Conservation (phyloP, 2,797 vertebrate genomes). For the Clarias laeviceps region DNA sequence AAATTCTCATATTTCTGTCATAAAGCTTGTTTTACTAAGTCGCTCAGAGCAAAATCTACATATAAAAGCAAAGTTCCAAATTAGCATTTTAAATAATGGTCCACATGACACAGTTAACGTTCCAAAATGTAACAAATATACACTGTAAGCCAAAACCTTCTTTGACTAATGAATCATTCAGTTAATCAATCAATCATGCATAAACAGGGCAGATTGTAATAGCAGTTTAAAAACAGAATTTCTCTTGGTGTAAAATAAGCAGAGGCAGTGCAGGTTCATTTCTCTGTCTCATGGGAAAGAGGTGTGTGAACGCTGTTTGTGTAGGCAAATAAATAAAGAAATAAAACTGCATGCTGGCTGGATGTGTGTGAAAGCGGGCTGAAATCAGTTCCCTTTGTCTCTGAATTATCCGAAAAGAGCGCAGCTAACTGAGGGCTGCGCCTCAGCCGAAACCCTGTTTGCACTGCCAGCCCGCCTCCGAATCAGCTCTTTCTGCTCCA, state of each 20-base stretch:
- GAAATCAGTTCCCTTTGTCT: conserved; percentile 64
- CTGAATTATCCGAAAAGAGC: conserved; percentile 61
- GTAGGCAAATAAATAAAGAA: conserved; percentile 44
- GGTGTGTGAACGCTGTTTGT: conserved; percentile 38
- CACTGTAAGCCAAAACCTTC: not conserved
- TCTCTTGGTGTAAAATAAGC: conserved; percentile 7
- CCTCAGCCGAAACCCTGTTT: conserved; percentile 52
- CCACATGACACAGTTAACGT: not conserved
- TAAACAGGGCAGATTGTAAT: not conserved
- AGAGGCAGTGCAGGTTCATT: conserved; percentile 27
- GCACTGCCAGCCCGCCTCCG: conserved; percentile 42
- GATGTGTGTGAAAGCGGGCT: conserved; percentile 56
- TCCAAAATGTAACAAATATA: not conserved
- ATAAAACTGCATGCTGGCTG: conserved; percentile 52
- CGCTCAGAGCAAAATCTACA: not conserved
- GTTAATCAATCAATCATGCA: no score
- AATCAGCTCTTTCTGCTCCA: conserved; percentile 60
- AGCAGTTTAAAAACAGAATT: conserved; percentile 15
- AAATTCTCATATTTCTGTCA: not conserved
- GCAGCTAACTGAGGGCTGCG: conserved; percentile 51
- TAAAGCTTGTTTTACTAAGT: not conserved
- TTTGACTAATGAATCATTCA: not conserved
- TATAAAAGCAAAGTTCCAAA: not conserved
- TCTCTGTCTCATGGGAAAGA: conserved; percentile 36
- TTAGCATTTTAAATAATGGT: not conserved